phyloP scores from a whole-genome alignment of 2,888 invertebrate genomes.

The Eristalis arbustorum region DNA sequence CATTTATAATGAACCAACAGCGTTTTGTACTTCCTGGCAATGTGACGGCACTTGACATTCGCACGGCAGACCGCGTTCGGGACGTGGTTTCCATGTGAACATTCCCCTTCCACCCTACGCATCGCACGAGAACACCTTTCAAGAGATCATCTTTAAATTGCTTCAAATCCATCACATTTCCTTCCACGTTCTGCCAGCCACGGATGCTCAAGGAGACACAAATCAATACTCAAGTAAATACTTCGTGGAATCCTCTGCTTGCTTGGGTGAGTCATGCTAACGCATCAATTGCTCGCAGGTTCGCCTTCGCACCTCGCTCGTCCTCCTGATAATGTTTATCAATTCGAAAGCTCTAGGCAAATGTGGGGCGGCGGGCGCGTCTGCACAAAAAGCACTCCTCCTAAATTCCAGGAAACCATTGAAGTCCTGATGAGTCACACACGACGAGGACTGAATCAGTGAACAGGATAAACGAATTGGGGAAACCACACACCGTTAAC shows the following conservation, averaged over 20 bases:
- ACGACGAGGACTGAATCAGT: not conserved
- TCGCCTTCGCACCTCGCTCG: not conserved
- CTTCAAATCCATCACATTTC: not conserved
- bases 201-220: not conserved
- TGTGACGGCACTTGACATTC: not conserved
- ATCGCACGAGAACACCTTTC: not conserved
- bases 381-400: conserved; percentile 19
- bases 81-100: not conserved
- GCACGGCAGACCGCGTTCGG: not conserved
- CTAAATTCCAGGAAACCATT: conserved; percentile 36
- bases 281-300: not conserved
- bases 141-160: not conserved
- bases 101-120: too few relatives aligned
- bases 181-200: not conserved
- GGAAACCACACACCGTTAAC: conserved; percentile 48
- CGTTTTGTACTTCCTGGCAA: not conserved
- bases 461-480: conserved; percentile 31
- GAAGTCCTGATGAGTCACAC: conserved; percentile 37
- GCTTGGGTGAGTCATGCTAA: conserved; percentile 20
- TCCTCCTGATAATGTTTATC: conserved; percentile 36
- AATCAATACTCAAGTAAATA: not conserved
- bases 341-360: conserved; percentile 9
- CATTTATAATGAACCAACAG: not conserved
- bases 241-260: conserved; percentile 5
- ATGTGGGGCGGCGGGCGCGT: not conserved